Conservation (phyloP, 2,888 invertebrate species). For the Stramonita haemastoma region DNA sequence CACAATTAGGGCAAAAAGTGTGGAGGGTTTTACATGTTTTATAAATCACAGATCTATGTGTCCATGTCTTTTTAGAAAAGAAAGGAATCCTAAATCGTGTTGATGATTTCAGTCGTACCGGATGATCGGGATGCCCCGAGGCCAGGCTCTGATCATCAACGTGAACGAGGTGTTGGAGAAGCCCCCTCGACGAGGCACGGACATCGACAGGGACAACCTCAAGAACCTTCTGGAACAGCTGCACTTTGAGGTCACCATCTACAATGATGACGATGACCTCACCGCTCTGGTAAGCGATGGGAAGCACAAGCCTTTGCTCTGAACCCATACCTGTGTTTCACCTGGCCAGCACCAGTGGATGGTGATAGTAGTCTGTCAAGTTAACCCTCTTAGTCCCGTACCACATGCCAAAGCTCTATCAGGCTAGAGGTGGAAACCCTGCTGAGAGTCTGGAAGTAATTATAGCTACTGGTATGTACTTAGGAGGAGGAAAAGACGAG, state of each 20-base stretch:
- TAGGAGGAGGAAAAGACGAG: too few relatives aligned
- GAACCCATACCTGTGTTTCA: too few relatives aligned
- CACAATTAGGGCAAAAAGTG: too few relatives aligned
- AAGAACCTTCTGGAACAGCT: slow-evolving; percentile 66
- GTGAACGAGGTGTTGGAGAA: slow-evolving; percentile 69
- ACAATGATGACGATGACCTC: slow-evolving; percentile 67
- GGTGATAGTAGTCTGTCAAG: too few relatives aligned
- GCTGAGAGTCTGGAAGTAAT: too few relatives aligned
- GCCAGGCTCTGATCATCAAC: slow-evolving; percentile 71
- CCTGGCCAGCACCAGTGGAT: too few relatives aligned
- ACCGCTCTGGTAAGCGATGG: slow-evolving; percentile 62
- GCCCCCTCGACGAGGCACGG: slow-evolving; percentile 65
- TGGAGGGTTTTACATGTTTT: too few relatives aligned
- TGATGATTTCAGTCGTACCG: slow-evolving; percentile 62
- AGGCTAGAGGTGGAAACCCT: too few relatives aligned
- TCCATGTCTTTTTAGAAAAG: not conserved
- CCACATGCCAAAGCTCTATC: too few relatives aligned
- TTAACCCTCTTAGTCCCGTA: too few relatives aligned
- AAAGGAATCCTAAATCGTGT: not conserved
- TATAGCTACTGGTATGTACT: too few relatives aligned
- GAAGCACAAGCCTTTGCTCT: not conserved
- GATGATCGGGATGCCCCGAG: slow-evolving; percentile 68
- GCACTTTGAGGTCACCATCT: slow-evolving; percentile 66
- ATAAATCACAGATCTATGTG: too few relatives aligned
- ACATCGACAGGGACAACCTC: slow-evolving; percentile 70